Conservation (phyloP, 2,797 vertebrate genomes). For the Triplophysa bombifrons region DNA sequence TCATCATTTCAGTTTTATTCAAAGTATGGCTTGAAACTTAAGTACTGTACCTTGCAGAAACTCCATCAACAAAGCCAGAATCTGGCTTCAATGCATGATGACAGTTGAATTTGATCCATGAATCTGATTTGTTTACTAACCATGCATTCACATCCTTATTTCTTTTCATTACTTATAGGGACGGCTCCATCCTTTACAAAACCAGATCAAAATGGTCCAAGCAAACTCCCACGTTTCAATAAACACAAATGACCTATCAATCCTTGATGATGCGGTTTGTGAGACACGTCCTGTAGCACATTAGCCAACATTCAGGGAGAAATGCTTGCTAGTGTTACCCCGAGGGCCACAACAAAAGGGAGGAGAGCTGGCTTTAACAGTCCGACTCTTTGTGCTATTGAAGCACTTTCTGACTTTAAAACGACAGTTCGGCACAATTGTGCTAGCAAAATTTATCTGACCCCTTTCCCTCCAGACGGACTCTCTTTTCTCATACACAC, state of each 20-base stretch:
- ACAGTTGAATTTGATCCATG: not conserved
- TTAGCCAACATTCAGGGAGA: slow-evolving; percentile 37
- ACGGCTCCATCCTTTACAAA: not conserved
- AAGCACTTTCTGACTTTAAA: slow-evolving; percentile 33
- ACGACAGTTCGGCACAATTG: slow-evolving; percentile 32
- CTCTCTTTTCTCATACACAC: not conserved
- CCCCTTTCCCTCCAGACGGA: slow-evolving; percentile 36
- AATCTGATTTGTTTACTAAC: not conserved
- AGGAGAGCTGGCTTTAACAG: slow-evolving; percentile 28
- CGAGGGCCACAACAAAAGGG: slow-evolving; percentile 28
- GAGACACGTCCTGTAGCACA: slow-evolving; percentile 36
- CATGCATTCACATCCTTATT: not conserved
- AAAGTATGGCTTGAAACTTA: too few species aligned
- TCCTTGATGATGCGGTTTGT: slow-evolving; percentile 28
- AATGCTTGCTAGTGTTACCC: slow-evolving; percentile 42
- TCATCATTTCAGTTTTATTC: too few species aligned
- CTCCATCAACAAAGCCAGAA: too few species aligned
- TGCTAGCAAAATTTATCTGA: slow-evolving; percentile 48
- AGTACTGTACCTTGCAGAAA: too few species aligned
- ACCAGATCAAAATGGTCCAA: slow-evolving; percentile 9
- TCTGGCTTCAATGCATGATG: too few species aligned
- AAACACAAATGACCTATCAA: slow-evolving; percentile 23
- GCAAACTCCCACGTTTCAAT: slow-evolving; percentile 17
- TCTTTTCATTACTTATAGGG: not conserved
- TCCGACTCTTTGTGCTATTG: slow-evolving; percentile 25